phyloP scores from a whole-genome alignment of 2,113 vertebrate species.

The Thunnus maccoyii region DNA sequence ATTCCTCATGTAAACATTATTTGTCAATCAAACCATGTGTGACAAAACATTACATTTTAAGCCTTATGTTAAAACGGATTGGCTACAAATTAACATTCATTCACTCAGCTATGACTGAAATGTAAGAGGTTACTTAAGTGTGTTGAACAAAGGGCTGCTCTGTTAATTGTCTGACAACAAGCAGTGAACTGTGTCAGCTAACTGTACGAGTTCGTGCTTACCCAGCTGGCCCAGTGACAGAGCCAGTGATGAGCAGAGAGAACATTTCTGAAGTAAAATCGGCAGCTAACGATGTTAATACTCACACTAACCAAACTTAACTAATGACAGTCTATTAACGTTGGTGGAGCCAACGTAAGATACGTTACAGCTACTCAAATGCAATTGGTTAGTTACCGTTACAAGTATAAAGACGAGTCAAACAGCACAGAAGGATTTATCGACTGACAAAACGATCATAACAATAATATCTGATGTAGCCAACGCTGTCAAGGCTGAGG shows the following conservation, averaged over 20 bases:
- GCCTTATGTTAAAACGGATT: background rate
- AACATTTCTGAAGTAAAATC: background rate
- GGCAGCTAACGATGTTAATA: background rate
- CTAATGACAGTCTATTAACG: background rate
- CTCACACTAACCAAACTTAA: background rate
- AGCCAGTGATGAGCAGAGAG: background rate
- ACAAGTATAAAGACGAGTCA: background rate
- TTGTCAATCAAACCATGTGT: background rate
- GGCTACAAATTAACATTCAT: constrained; percentile 16
- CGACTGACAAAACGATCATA: constrained; percentile 18
- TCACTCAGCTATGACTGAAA: constrained; percentile 23
- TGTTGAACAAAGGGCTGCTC: constrained; percentile 52
- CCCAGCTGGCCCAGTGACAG: constrained; percentile 2
- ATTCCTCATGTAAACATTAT: background rate
- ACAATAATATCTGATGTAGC: constrained; percentile 70
- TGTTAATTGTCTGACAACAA: constrained; percentile 32
- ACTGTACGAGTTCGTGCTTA: background rate
- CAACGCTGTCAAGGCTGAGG: constrained; percentile 29
- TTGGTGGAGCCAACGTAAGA: background rate
- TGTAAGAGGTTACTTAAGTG: constrained; percentile 5
- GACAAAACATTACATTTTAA: background rate
- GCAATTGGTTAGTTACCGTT: background rate
- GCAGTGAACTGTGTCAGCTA: constrained; percentile 15
- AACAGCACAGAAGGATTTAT: background rate
- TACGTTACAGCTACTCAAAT: background rate